phyloP scores from a whole-genome alignment of 2,888 invertebrate genomes.

The Ceriagrion tenellum region DNA sequence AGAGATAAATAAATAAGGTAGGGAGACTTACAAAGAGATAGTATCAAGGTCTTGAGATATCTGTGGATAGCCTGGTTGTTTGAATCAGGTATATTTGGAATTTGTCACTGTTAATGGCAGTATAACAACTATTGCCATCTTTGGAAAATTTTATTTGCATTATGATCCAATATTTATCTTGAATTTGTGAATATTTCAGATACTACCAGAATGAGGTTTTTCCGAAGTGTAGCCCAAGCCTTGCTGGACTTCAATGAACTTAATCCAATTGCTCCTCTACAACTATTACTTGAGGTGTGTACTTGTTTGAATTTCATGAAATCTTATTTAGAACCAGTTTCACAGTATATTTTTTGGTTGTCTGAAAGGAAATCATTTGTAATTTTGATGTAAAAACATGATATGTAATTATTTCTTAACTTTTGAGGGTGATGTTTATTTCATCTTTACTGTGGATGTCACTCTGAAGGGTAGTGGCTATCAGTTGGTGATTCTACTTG shows the following conservation, averaged over 20 bases:
- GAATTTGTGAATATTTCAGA: slow-evolving; percentile 78
- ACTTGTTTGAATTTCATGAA: neutral
- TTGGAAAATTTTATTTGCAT: neutral
- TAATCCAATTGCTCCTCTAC: slow-evolving; percentile 96
- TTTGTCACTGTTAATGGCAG: neutral
- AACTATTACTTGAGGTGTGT: slow-evolving; percentile 90
- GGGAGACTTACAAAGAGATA: no score
- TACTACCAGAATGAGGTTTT: slow-evolving; percentile 89
- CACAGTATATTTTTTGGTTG: no score
- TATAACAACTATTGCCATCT: neutral
- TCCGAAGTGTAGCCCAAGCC: slow-evolving; percentile 95
- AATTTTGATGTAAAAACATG: no score
- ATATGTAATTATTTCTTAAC: no score
- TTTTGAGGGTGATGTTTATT: no score
- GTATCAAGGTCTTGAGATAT: no score
- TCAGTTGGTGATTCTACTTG: no score
- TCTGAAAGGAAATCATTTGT: no score
- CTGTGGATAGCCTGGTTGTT: neutral
- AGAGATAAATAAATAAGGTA: no score
- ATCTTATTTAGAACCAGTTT: no score
- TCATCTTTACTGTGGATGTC: no score
- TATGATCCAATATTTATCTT: neutral
- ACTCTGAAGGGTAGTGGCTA: no score
- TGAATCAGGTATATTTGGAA: neutral
- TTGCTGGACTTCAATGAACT: slow-evolving; percentile 97